These are phyloP conservation scores for Macroglossus sobrinus DNA, from an alignment of 2,113 vertebrate genomes.

Conservation along the genomic window DNA sequence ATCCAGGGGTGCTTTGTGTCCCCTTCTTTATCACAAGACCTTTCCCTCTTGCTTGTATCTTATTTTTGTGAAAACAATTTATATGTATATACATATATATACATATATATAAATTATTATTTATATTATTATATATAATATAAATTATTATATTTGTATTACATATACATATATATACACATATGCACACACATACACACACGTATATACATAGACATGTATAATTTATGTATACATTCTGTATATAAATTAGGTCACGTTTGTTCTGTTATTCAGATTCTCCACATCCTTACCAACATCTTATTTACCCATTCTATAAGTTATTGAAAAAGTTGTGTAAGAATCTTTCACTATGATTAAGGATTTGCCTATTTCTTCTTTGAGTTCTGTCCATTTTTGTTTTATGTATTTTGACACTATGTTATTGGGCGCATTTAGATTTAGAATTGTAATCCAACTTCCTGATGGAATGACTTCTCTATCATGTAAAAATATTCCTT, in stretches of 20 bases:
- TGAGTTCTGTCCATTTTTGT: too few species aligned
- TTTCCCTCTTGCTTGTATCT: not conserved
- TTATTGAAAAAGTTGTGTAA: not conserved
- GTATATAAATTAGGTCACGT: not conserved
- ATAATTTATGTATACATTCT: too few species aligned
- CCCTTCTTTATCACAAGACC: not conserved
- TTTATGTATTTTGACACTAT: too few species aligned
- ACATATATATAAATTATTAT: too few species aligned
- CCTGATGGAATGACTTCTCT: not conserved
- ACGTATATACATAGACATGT: too few species aligned
- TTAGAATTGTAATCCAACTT: not conserved
- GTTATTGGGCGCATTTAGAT: not conserved
- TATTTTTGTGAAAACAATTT: not conserved
- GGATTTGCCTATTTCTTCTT: too few species aligned
- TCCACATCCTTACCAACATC: not conserved
- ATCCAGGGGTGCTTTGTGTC: not conserved
- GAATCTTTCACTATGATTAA: too few species aligned
- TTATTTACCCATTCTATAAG: not conserved
- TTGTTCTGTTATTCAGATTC: not conserved
- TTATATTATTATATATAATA: too few species aligned
- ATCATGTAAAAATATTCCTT: not conserved
- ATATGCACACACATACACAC: too few species aligned
- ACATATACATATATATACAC: rapidly evolving
- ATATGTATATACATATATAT: too few species aligned
- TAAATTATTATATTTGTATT: too few species aligned